Percentiles rank a stretch among this genome's conserved stretches.
Conservation (phyloP, 2,797 vertebrate genomes). For the Pipistrellus pygmaeus region DNA sequence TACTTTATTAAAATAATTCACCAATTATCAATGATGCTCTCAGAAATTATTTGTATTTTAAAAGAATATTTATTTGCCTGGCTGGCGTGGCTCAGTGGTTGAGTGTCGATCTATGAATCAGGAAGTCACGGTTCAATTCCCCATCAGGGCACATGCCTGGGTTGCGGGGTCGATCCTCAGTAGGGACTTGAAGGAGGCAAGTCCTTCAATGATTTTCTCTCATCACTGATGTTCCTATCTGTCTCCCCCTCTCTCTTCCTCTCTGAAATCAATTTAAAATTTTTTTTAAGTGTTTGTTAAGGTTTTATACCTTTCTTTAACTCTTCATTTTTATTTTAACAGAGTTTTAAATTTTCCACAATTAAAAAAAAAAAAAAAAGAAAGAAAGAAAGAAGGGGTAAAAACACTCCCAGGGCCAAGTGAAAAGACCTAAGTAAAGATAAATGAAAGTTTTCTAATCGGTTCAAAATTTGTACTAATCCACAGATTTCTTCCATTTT, state of each 20-base stretch:
- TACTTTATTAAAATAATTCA: not conserved
- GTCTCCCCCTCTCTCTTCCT: too few species aligned
- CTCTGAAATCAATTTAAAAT: too few species aligned
- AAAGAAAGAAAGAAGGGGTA: not conserved
- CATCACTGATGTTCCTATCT: too few species aligned
- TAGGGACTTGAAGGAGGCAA: too few species aligned
- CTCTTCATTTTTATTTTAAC: conserved; percentile 39
- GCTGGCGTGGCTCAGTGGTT: too few species aligned
- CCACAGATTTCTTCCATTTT: not conserved
- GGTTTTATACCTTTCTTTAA: conserved; percentile 31
- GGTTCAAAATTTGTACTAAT: not conserved
- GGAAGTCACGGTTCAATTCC: too few species aligned
- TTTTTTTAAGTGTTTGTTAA: not conserved
- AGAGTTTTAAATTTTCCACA: not conserved
- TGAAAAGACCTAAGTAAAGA: not conserved
- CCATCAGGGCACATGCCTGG: too few species aligned
- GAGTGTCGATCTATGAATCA: too few species aligned
- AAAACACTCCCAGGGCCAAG: not conserved
- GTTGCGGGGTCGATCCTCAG: too few species aligned
- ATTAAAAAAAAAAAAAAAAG: conserved; percentile 40
- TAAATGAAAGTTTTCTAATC: not conserved
- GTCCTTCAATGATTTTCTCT: too few species aligned
- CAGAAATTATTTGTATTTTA: not conserved
- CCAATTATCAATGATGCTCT: not conserved
- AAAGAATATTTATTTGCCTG: not conserved